A percentile compares a stretch with the other conserved stretches of the same genome.
phyloP scores from a whole-genome alignment of 2,113 vertebrate genomes.

The Daboia siamensis region DNA sequence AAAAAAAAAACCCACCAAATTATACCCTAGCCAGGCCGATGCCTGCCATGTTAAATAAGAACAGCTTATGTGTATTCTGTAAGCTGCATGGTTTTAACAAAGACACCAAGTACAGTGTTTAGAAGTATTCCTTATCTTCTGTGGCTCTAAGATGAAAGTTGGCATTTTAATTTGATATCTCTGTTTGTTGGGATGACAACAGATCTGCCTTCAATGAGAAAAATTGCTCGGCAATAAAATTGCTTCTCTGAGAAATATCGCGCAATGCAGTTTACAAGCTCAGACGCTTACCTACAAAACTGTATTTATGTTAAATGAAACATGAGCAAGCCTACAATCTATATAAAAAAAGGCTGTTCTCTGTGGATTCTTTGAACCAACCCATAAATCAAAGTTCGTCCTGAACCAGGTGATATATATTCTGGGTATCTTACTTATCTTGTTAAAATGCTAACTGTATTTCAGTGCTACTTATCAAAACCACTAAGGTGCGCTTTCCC shows the following conservation, averaged over 20 bases:
- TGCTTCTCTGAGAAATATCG: conserved; percentile 24
- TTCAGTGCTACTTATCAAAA: conserved; percentile 17
- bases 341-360: conserved; percentile 15
- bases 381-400: conserved; percentile 21
- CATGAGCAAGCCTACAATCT: conserved; percentile 31
- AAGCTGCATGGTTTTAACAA: background rate
- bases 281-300: conserved; percentile 22
- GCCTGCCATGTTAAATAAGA: background rate
- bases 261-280: conserved; percentile 27
- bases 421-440: background rate
- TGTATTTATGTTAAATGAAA: conserved; percentile 50
- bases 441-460: conserved; percentile 12
- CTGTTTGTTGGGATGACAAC: conserved; percentile 3
- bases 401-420: background rate
- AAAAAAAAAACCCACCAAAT: background rate
- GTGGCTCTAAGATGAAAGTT: conserved; percentile 7
- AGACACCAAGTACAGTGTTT: background rate
- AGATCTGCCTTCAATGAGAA: background rate
- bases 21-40: background rate
- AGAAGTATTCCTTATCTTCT: conserved; percentile 2
- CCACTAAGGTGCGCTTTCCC: background rate
- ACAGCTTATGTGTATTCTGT: background rate
- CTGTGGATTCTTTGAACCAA: conserved; percentile 4
- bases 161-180: conserved; percentile 40
- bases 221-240: conserved; percentile 18